These are phyloP conservation scores for Sarcophaga carnaria DNA, from an alignment of 2,888 invertebrate species.

Conservation along the genomic window DNA sequence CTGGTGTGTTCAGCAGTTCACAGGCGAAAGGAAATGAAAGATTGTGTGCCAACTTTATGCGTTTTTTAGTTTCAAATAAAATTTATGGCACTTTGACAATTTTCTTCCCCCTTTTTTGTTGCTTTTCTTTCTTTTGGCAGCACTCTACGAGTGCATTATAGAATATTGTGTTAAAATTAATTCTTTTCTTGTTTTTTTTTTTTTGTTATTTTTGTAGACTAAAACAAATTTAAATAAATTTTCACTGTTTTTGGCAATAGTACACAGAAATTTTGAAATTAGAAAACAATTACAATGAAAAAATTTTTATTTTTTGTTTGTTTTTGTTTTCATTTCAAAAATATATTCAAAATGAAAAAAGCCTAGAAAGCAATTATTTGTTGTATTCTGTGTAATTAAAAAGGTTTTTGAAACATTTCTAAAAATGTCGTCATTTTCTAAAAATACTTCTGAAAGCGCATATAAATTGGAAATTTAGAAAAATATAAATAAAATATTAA, in stretches of 20 bases:
- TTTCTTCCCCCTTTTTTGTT: constrained; percentile 19
- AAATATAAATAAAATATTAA: too few relatives aligned
- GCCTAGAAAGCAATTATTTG: neutral
- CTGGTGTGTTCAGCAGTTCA: neutral
- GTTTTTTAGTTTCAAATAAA: constrained; percentile 60
- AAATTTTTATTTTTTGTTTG: neutral
- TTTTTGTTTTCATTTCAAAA: neutral
- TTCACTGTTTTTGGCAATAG: constrained; percentile 38
- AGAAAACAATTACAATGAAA: constrained; percentile 34
- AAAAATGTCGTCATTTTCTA: neutral
- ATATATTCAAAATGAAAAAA: constrained; percentile 12
- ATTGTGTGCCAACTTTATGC: constrained; percentile 66
- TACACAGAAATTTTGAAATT: constrained; percentile 23
- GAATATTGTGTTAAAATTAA: neutral
- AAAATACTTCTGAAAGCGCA: too few relatives aligned
- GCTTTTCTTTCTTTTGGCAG: constrained; percentile 22
- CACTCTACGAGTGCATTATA: neutral
- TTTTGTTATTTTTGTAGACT: neutral
- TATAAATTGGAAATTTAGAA: too few relatives aligned
- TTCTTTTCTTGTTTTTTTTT: constrained; percentile 20
- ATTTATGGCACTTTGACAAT: constrained; percentile 68
- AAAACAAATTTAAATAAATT: constrained; percentile 33
- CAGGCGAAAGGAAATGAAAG: constrained; percentile 54
- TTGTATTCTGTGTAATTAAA: neutral
- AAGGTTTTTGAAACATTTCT: neutral